These are phyloP conservation scores for Moxostoma hubbsi DNA, from an alignment of 2,797 vertebrate genomes.

Conservation along the genomic window DNA sequence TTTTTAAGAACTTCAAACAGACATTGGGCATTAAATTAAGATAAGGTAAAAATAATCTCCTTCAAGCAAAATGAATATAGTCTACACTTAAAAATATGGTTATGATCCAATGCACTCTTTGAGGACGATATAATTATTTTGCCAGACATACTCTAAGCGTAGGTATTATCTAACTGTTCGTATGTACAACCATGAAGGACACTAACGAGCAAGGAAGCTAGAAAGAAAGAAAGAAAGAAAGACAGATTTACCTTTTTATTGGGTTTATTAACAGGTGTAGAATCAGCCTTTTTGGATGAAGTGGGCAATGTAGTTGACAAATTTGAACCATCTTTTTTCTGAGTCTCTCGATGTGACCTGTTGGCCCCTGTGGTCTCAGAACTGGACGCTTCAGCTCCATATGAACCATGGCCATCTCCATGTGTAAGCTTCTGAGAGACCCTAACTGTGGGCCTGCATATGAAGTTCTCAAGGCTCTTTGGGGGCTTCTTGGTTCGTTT, in stretches of 20 bases:
- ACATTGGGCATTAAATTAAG: slow-evolving; percentile 64
- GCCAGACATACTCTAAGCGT: too few species aligned
- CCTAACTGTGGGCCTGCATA: slow-evolving; percentile 94
- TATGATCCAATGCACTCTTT: too few species aligned
- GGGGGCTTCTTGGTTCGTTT: slow-evolving; percentile 98
- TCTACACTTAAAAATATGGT: too few species aligned
- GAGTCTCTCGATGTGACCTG: slow-evolving; percentile 64
- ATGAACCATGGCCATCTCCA: slow-evolving; percentile 55
- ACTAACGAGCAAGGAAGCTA: slow-evolving; percentile 1
- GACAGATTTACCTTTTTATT: slow-evolving; percentile 73
- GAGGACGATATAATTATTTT: too few species aligned
- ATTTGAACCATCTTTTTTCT: slow-evolving; percentile 63
- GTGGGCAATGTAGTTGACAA: slow-evolving; percentile 64
- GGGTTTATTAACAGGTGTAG: slow-evolving; percentile 32
- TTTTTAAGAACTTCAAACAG: slow-evolving; percentile 2
- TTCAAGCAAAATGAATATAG: too few species aligned
- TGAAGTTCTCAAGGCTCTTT: slow-evolving; percentile 97
- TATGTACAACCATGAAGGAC: too few species aligned
- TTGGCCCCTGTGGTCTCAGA: slow-evolving; percentile 64
- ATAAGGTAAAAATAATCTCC: too few species aligned
- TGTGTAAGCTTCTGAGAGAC: slow-evolving; percentile 84
- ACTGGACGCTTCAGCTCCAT: slow-evolving; percentile 31
- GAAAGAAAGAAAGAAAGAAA: slow-evolving; percentile 24
- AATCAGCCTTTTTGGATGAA: slow-evolving; percentile 50
- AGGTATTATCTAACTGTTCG: too few species aligned